Evolutionary conservation across 2,113 vertebrate genomes (phyloP).

Genomic region (Rhabdomys dilectus): DNA sequence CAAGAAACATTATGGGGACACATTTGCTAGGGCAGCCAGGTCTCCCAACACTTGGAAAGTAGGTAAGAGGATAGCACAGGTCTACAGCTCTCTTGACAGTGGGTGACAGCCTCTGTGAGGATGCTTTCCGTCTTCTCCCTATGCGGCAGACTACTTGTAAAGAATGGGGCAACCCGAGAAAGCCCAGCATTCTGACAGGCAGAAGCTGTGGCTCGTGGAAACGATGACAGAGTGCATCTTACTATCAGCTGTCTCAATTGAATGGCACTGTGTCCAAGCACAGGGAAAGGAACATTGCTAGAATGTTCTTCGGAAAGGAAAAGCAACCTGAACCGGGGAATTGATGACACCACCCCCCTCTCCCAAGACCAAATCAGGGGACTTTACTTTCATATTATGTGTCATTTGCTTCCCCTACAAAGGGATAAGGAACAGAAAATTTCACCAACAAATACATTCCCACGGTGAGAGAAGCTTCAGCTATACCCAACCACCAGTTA

Average conservation of each 20-base stretch:
- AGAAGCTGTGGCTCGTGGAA: not conserved
- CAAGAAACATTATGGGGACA: rapidly evolving
- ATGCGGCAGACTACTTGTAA: not conserved
- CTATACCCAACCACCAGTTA: rapidly evolving
- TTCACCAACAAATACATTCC: not conserved
- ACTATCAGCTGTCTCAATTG: rapidly evolving
- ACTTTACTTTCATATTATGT: not conserved
- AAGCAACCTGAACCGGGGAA: not conserved
- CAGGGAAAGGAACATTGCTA: not conserved
- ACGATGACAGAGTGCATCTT: not conserved
- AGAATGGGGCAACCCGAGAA: not conserved
- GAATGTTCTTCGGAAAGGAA: not conserved
- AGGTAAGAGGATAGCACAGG: rapidly evolving
- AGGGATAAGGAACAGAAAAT: not conserved
- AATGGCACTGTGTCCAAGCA: not conserved
- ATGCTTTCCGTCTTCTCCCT: not conserved
- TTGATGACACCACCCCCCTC: not conserved
- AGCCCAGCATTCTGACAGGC: not conserved
- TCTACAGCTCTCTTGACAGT: rapidly evolving
- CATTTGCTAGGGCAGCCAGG: not conserved
- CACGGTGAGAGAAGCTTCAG: not conserved
- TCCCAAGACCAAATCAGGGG: not conserved
- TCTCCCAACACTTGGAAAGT: not conserved
- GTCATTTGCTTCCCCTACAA: not conserved
- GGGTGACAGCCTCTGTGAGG: rapidly evolving